Conservation (phyloP, 2,113 vertebrate species). For the Rattus norvegicus region GRCr8 NC_086029.1:86243501-86244000, state of each 20-base stretch:
- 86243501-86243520: constrained; percentile 1
- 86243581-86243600: not conserved
- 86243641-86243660: not conserved
- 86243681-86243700: not conserved
- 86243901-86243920: not conserved
- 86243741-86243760: constrained; percentile 15
- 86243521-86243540: not conserved
- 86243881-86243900: not conserved
- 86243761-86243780: constrained; percentile 22
- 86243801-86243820: not conserved
- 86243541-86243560: not conserved
- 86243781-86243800: not conserved
- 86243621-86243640: not conserved
- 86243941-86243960: not conserved
- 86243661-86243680: not conserved
- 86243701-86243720: constrained; percentile 1
- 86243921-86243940: not conserved
- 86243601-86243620: not conserved
- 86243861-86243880: constrained; percentile 30
- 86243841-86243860: not conserved
- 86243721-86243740: not conserved
- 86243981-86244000: not conserved
- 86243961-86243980: not conserved
- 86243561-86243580: not conserved
- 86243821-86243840: not conserved